Base-by-base conservation (phyloP, 2,113 vertebrate species). In the Illadopsis cleaveri region DNA sequence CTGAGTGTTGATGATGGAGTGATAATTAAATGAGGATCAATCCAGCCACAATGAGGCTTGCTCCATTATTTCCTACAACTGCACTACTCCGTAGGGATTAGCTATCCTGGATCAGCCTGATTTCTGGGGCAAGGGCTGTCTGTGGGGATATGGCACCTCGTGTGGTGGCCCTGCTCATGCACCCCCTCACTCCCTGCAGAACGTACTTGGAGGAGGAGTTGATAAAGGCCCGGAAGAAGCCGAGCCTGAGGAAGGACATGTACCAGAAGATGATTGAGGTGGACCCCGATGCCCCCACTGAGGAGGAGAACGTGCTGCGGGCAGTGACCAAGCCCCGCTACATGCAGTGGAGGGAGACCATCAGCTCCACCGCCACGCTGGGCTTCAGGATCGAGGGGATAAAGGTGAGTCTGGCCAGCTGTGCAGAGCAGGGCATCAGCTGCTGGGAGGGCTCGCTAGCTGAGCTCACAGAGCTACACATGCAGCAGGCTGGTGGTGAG, bases 271-370 rank as follows among this genome's bases (percentile, higher is more conserved):
- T 99, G 99, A 97, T 99, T 0, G 99, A 99, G 97, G 99, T 99
- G 14, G 99, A 99, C 50, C 99, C 99, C 0, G 85, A 96, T 0
- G 99, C 99, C 6, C 99, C 99, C 0, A 99, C 99, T 0, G 91
- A 97, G 7, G 98, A 99, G 94, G 99, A 99, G 79, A 98, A 98
- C 0, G 93, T 98, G 28, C 98, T 98, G 95, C 98, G 98, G 62
- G 99, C 98, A 0, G 99, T 99, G 92, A 99, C 99, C 93, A 99
- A 99, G 96, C 99, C 99, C 0, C 98, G 99, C 70, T 99, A 99
- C 98, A 99, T 99, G 99, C 99, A 99, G 97, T 99, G 99, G 99
- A 98, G 99, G 13, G 99, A 99, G 97, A 99, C 99, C 75, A 99
- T 99, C 95, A 99, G 99, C 96, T 99, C 99, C 6, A 99, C 99